Percentiles rank a stretch among this genome's conserved stretches.
phyloP scores from a whole-genome alignment of 2,113 vertebrate genomes.

The Alligator sinensis region DNA sequence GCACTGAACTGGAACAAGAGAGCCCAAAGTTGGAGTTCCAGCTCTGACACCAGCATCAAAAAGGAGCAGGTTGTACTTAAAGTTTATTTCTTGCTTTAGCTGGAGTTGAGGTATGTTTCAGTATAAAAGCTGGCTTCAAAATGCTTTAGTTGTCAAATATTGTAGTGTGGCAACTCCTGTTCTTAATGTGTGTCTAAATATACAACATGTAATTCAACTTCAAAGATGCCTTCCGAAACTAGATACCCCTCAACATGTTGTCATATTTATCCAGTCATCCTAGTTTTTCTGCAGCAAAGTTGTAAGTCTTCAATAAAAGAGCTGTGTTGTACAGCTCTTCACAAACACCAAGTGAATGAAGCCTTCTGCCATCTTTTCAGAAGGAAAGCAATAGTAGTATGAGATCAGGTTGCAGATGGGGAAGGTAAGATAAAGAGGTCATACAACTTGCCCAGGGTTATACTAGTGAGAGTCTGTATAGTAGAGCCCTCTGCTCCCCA shows the following conservation, averaged over 20 bases:
- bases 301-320: background rate
- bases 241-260: too few species aligned
- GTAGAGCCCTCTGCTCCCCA: background rate
- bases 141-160: background rate
- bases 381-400: background rate
- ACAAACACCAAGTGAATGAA: background rate
- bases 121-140: background rate
- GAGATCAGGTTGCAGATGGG: too few species aligned
- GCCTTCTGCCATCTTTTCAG: background rate
- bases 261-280: conserved; percentile 9
- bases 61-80: background rate
- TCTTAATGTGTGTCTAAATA: too few species aligned
- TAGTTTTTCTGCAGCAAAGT: background rate
- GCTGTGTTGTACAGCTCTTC: conserved; percentile 23
- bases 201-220: too few species aligned
- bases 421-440: background rate
- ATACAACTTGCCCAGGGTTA: background rate
- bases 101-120: background rate
- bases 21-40: too few species aligned
- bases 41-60: too few species aligned
- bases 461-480: background rate
- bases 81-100: background rate
- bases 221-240: too few species aligned
- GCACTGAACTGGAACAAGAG: too few species aligned
- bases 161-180: background rate